Percentiles rank a stretch among this genome's conserved stretches.
Conservation (phyloP, 2,797 vertebrate genomes). For the Periparus ater region DNA sequence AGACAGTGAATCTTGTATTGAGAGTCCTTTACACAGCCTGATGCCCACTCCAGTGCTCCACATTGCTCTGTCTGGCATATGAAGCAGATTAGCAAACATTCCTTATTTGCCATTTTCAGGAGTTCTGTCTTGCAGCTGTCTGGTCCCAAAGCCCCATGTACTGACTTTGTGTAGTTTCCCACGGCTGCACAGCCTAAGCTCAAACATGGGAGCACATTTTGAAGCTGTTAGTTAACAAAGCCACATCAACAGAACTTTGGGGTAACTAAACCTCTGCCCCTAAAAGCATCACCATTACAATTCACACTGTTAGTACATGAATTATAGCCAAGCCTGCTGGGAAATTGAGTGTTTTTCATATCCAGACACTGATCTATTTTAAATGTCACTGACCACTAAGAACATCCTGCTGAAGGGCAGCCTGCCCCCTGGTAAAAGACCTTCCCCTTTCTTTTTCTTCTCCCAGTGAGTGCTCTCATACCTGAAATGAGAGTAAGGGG, state of each 20-base stretch:
- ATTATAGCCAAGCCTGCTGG: background rate
- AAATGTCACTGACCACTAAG: background rate
- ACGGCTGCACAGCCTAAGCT: fast-evolving
- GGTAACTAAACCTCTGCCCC: background rate
- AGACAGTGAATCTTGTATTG: background rate
- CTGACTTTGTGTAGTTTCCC: background rate
- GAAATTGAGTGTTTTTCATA: background rate
- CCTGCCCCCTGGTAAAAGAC: background rate
- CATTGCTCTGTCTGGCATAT: fast-evolving
- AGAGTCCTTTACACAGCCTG: background rate
- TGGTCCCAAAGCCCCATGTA: background rate
- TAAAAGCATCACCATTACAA: background rate
- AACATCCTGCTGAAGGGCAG: background rate
- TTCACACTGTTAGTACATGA: background rate
- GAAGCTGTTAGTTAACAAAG: background rate
- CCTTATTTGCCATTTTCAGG: background rate
- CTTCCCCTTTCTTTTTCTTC: background rate
- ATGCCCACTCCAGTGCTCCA: background rate
- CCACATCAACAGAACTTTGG: background rate
- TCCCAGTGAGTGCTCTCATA: background rate
- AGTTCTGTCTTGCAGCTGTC: background rate
- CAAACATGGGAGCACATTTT: background rate
- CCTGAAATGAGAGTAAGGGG: background rate
- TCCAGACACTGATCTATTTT: background rate
- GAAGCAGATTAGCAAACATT: background rate